Percentiles rank a stretch among this genome's conserved stretches.
Conservation (phyloP, 2,888 invertebrate genomes). For the Ceramica pisi region DNA sequence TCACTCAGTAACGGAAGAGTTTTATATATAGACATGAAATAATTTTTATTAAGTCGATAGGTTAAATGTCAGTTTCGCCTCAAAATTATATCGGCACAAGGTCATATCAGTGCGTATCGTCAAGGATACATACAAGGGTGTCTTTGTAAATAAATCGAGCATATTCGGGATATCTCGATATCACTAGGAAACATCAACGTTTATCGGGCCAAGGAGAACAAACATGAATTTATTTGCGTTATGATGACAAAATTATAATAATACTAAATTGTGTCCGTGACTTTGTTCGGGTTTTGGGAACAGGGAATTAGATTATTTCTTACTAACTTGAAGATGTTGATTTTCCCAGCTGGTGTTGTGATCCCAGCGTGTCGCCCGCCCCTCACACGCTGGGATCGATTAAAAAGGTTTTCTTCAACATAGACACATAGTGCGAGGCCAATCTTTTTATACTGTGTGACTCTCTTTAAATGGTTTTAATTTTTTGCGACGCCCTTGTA, state of each 20-base stretch:
- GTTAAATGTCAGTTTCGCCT: constrained; percentile 35
- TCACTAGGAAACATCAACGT: constrained; percentile 41
- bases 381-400: neutral
- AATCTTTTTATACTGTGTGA: no score
- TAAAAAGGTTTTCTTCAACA: no score
- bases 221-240: constrained; percentile 53
- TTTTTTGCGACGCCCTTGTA: no score
- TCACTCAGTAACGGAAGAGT: no score
- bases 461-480: no score
- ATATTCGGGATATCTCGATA: constrained; percentile 56
- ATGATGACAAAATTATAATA: constrained; percentile 45
- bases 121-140: constrained; percentile 53
- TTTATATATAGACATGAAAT: neutral
- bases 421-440: no score
- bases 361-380: no score
- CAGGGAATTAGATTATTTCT: neutral
- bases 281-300: constrained; percentile 4
- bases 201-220: constrained; percentile 63
- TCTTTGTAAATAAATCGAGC: constrained; percentile 53
- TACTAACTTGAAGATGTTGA: neutral
- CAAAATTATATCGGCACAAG: constrained; percentile 59
- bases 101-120: constrained; percentile 53
- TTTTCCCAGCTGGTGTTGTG: no score
- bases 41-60: neutral
- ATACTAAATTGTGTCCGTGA: constrained; percentile 33